Evolutionary conservation across 2,888 invertebrate genomes (phyloP).

Genomic region (Perdita meconis): DNA sequence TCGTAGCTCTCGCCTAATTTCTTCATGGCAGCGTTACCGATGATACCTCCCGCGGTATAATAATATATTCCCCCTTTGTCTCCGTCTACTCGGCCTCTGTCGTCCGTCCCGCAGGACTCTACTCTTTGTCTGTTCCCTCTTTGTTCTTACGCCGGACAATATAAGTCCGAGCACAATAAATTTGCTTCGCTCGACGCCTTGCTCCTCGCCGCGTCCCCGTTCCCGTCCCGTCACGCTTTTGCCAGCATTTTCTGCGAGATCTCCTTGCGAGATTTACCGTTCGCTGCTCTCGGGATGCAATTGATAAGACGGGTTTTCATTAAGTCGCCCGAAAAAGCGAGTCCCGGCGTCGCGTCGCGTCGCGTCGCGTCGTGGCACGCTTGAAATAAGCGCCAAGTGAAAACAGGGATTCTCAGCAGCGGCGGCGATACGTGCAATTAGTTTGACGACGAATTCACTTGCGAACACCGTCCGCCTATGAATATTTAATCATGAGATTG

Average conservation of each 20-base stretch:
- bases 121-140: slow-evolving; percentile 54
- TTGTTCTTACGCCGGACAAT: slow-evolving; percentile 63
- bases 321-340: slow-evolving; percentile 34
- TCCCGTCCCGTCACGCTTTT: slow-evolving; percentile 11
- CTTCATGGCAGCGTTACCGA: slow-evolving; percentile 35
- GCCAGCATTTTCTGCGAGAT: slow-evolving; percentile 32
- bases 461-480: not conserved
- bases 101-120: slow-evolving; percentile 37
- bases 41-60: slow-evolving; percentile 50
- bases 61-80: slow-evolving; percentile 63
- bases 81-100: slow-evolving; percentile 28
- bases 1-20: slow-evolving; percentile 48
- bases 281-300: slow-evolving; percentile 2
- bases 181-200: slow-evolving; percentile 48
- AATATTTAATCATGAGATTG: slow-evolving; percentile 33
- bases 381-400: slow-evolving; percentile 27
- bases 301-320: slow-evolving; percentile 59
- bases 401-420: not conserved
- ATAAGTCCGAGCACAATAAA: slow-evolving; percentile 62
- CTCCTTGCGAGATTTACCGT: slow-evolving; percentile 20
- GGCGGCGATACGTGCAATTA: slow-evolving; percentile 9
- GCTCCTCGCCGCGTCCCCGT: slow-evolving; percentile 31
- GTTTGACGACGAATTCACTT: slow-evolving; percentile 1
- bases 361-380: slow-evolving; percentile 4
- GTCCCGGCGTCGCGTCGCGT: slow-evolving; percentile 7